Percentiles rank a stretch among this genome's conserved stretches.
These are phyloP conservation scores for Tylochromis polylepis DNA, from an alignment of 2,113 vertebrate species.

Conservation along the genomic window DNA sequence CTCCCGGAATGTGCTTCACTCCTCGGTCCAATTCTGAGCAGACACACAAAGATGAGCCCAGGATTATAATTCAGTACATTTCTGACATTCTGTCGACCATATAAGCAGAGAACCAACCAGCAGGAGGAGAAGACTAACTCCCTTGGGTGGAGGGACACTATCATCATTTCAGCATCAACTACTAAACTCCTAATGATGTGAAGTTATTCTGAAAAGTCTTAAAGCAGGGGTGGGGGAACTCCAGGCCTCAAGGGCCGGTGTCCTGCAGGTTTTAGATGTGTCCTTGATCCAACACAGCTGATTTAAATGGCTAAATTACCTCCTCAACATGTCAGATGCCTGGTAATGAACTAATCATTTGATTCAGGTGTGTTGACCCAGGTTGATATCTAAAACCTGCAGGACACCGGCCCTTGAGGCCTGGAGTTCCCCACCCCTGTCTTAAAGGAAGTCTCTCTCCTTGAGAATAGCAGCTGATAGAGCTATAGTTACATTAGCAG, in stretches of 20 bases:
- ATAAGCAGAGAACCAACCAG: conserved; percentile 15
- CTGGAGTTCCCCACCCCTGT: too few species aligned
- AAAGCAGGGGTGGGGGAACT: too few species aligned
- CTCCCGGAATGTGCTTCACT: conserved; percentile 48
- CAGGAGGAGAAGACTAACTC: not conserved
- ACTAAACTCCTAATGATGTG: not conserved
- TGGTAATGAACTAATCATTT: too few species aligned
- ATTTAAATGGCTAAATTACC: too few species aligned
- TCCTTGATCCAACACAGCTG: too few species aligned
- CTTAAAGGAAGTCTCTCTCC: not conserved
- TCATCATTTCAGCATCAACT: not conserved
- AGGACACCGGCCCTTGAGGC: too few species aligned
- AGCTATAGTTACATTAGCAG: not conserved
- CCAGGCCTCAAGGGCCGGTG: too few species aligned
- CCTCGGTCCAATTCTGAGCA: conserved; percentile 61
- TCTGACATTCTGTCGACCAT: conserved; percentile 42
- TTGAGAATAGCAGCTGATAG: not conserved
- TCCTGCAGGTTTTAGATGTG: too few species aligned
- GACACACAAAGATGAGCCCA: conserved; percentile 37
- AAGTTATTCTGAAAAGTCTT: not conserved
- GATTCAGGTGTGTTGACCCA: too few species aligned
- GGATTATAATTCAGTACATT: conserved; percentile 54
- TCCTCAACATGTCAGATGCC: too few species aligned
- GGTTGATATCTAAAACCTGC: too few species aligned
- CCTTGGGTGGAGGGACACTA: not conserved